These are phyloP conservation scores for Bombyx mandarina DNA, from an alignment of 1,140 invertebrate genomes.

Conservation along the genomic window DNA sequence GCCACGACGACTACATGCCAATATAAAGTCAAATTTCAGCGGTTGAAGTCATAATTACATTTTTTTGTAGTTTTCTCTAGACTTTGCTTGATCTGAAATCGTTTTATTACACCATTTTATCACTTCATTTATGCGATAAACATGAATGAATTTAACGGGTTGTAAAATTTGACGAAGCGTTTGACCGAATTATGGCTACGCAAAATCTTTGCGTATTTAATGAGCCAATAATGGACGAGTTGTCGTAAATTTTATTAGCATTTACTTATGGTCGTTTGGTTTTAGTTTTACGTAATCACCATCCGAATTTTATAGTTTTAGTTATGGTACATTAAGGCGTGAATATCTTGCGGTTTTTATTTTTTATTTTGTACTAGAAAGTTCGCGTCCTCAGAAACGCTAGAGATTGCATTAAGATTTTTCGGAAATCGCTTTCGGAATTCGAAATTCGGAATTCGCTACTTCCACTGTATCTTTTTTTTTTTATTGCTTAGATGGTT, in stretches of 20 bases:
- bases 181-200: slow-evolving; percentile 3
- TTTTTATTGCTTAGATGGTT: too few species aligned
- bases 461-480: too few species aligned
- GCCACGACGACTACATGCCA: too few species aligned
- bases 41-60: background rate
- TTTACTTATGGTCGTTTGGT: slow-evolving; percentile 3
- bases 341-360: too few species aligned
- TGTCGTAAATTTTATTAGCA: slow-evolving; percentile 5
- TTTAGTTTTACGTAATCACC: background rate
- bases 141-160: slow-evolving; percentile 5
- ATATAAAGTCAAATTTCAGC: background rate
- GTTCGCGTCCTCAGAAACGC: too few species aligned
- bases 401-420: too few species aligned
- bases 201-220: slow-evolving; percentile 4
- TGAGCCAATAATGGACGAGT: background rate
- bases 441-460: too few species aligned
- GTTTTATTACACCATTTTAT: slow-evolving; percentile 18
- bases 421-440: too few species aligned
- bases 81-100: slow-evolving; percentile 15
- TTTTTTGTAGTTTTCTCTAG: background rate
- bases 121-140: slow-evolving; percentile 4
- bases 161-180: slow-evolving; percentile 4
- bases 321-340: too few species aligned
- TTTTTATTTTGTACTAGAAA: too few species aligned
- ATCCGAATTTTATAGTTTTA: too few species aligned